Evolutionary conservation across 2,888 invertebrate species (phyloP).

Genomic region (Celastrina argiolus): DNA sequence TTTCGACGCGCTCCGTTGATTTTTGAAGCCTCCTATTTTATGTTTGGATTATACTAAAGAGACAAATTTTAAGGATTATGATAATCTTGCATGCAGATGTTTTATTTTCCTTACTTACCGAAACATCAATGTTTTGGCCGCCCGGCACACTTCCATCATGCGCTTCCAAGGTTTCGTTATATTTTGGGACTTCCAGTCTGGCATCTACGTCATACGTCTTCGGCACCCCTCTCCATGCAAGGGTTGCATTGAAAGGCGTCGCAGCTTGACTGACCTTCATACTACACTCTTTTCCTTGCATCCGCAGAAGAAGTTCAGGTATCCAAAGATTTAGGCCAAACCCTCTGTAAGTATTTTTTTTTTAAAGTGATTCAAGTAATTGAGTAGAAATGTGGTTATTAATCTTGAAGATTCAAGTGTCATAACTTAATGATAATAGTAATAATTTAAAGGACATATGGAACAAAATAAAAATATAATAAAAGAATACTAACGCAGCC

Average conservation of each 20-base stretch:
- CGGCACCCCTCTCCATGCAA: constrained; percentile 62
- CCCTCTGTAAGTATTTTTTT: constrained; percentile 60
- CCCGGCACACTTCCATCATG: constrained; percentile 41
- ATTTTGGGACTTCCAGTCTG: constrained; percentile 38
- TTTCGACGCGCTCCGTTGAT: too few species aligned
- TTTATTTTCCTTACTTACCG: constrained; percentile 42
- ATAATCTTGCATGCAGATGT: background rate
- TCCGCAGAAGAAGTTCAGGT: constrained; percentile 84
- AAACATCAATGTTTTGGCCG: constrained; percentile 52
- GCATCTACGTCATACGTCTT: constrained; percentile 63
- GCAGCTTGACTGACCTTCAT: constrained; percentile 52
- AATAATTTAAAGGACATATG: too few species aligned
- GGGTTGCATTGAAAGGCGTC: constrained; percentile 46
- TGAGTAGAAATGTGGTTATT: too few species aligned
- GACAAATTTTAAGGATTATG: background rate
- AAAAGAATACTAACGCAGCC: constrained; percentile 62
- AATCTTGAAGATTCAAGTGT: too few species aligned
- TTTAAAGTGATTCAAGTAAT: too few species aligned
- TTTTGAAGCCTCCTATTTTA: too few species aligned
- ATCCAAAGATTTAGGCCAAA: constrained; percentile 86
- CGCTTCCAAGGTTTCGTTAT: constrained; percentile 42
- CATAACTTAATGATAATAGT: too few species aligned
- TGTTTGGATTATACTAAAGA: too few species aligned
- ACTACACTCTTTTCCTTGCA: constrained; percentile 56
- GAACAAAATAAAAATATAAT: background rate